phyloP scores from a whole-genome alignment of 1,140 invertebrate species.

The Bombus superbus region DNA sequence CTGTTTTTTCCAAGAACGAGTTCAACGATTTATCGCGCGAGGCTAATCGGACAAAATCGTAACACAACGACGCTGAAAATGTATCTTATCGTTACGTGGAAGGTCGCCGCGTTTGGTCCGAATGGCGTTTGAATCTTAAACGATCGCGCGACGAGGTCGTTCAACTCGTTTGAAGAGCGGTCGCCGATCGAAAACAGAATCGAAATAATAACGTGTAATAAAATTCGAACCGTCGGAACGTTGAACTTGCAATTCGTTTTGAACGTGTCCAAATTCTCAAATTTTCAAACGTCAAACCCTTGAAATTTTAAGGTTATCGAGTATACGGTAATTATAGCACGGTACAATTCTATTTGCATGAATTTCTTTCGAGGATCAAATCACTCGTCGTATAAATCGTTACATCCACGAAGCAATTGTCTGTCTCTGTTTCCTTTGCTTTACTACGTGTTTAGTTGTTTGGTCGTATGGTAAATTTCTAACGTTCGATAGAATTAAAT shows the following conservation, averaged over 20 bases:
- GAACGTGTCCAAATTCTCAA: background rate
- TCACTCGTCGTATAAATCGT: background rate
- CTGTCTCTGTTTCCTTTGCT: background rate
- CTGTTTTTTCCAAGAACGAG: background rate
- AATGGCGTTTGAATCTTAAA: background rate
- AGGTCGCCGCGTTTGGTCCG: background rate
- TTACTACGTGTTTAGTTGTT: background rate
- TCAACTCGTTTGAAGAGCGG: background rate
- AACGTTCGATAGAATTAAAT: background rate
- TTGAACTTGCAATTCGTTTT: no score
- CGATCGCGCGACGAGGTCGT: constrained; percentile 2
- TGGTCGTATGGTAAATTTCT: no score
- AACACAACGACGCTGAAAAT: background rate
- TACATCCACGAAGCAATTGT: background rate
- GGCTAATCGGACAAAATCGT: background rate
- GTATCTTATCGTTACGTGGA: background rate
- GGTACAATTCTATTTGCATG: background rate
- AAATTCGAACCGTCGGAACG: no score
- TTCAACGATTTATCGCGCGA: background rate
- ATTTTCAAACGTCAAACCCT: background rate
- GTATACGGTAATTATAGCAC: background rate
- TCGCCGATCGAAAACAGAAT: background rate
- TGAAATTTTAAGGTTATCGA: background rate
- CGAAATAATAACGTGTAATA: background rate
- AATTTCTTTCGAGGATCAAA: background rate